Evolutionary conservation across 2,113 vertebrate genomes (phyloP), one percentile per base, ranked within the genome.

Genomic region (Pelecanus crispus): DNA sequence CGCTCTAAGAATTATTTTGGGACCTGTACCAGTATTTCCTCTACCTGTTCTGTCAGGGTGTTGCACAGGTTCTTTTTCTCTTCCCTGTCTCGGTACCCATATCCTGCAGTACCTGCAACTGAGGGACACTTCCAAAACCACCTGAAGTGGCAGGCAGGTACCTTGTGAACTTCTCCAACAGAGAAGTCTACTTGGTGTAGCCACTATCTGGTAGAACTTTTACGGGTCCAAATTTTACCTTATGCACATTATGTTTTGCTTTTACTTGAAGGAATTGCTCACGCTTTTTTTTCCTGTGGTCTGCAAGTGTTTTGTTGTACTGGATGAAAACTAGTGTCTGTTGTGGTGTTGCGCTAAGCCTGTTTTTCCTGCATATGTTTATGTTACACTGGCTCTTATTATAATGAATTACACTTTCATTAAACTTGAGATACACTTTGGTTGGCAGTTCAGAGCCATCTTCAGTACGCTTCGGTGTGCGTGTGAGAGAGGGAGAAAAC

Each of bases 291-390:
- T 20, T 56, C 25, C 63, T 75, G 79, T 82, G 81, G 91, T 72
- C 78, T 92, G 53, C 21, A 24, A 62, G 50, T 77, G 73, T 77
- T 70, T 29, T 68, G 68, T 44, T 87, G 38, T 66, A 38, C 82
- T 74, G 66, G 79, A 94, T 96, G 77, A 92, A 38, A 80, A 59
- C 49, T 1, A 21, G 32, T 11, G 36, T 94, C 62, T 94, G 77
- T 80, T 90, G 83, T 92, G 92, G 90, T 90, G 84, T 32, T 81
- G 49, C 0, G 1, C 75, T 49, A 25, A 96, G 90, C 93, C 94
- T 94, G 94, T 88, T 96, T 97, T 97, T 97, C 94, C 88, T 89
- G 95, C 80, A 31, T 94, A 6, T 95, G 88, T 97, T 97, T 90
- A 52, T 73, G 88, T 83, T 94, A 31, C 32, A 1, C 68, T 83